Conservation (phyloP, 2,113 vertebrate genomes). For the Corythaeola cristata region DNA sequence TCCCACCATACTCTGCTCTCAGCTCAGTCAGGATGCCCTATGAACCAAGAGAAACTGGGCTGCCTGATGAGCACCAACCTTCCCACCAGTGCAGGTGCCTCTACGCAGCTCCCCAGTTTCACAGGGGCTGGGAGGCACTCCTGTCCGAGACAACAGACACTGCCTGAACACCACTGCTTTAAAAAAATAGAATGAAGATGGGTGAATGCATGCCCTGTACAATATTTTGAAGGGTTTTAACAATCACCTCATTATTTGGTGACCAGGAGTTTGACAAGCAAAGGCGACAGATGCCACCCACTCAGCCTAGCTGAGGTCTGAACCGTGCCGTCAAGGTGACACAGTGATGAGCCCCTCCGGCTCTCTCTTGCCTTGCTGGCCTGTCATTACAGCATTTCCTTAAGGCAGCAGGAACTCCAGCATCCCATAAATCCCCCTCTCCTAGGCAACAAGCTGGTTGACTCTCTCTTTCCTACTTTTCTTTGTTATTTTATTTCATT, state of each 20-base stretch:
- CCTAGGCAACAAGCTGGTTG: constrained; percentile 15
- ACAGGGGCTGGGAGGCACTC: neutral
- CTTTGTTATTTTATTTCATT: neutral
- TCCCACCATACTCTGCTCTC: neutral
- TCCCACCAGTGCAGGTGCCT: neutral
- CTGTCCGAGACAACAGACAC: neutral
- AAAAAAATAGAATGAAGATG: neutral
- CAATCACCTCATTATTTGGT: neutral
- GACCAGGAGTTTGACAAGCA: neutral
- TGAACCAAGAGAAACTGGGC: neutral
- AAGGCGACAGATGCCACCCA: neutral
- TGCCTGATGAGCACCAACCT: rapidly evolving
- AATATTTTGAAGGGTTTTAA: neutral
- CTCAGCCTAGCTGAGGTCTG: neutral
- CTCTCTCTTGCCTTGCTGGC: neutral
- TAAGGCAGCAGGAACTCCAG: neutral
- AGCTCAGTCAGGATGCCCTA: neutral
- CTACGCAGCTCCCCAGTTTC: rapidly evolving
- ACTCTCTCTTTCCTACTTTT: neutral
- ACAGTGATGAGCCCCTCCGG: neutral
- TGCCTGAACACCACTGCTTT: neutral
- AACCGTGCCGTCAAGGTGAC: neutral
- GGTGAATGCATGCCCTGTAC: neutral
- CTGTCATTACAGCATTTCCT: neutral
- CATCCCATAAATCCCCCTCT: constrained; percentile 1